These are phyloP conservation scores for Uria aalge DNA, from an alignment of 2,113 vertebrate genomes.

Conservation along the genomic window DNA sequence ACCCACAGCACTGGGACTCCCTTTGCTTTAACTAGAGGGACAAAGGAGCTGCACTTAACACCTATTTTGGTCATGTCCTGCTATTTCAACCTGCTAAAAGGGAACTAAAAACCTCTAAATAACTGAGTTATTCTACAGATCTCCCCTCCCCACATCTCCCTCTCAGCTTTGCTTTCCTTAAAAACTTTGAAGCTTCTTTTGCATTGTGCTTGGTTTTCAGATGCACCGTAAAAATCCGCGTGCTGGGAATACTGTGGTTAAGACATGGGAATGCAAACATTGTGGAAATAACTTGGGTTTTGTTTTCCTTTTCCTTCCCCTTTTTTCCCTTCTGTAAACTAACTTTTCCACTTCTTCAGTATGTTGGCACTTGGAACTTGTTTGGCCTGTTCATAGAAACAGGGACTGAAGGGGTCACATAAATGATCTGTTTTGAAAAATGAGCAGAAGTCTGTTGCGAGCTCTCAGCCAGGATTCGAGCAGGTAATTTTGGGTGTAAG, in stretches of 20 bases:
- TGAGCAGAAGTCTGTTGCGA: background rate
- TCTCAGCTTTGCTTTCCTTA: background rate
- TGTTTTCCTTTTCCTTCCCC: slow-evolving; percentile 27
- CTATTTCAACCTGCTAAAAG: background rate
- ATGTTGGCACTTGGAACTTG: background rate
- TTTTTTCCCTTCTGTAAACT: slow-evolving; percentile 17
- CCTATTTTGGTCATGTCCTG: background rate
- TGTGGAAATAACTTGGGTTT: slow-evolving; percentile 28
- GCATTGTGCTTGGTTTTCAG: slow-evolving; percentile 1
- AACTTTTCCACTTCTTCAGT: slow-evolving; percentile 32
- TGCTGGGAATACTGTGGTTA: slow-evolving; percentile 38
- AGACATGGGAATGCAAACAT: slow-evolving; percentile 16
- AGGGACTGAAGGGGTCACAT: background rate
- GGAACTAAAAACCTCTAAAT: background rate
- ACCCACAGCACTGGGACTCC: background rate
- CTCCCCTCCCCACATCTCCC: background rate
- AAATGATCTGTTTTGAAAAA: background rate
- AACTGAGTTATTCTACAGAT: background rate
- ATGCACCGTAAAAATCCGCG: background rate
- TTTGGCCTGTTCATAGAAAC: background rate
- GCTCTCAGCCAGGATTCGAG: background rate
- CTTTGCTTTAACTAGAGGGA: background rate
- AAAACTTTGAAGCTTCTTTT: background rate
- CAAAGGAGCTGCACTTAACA: background rate
- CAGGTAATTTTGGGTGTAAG: background rate